Evolutionary conservation across 1,140 invertebrate species (phyloP).

Genomic region (Pristionchus pacificus): DNA sequence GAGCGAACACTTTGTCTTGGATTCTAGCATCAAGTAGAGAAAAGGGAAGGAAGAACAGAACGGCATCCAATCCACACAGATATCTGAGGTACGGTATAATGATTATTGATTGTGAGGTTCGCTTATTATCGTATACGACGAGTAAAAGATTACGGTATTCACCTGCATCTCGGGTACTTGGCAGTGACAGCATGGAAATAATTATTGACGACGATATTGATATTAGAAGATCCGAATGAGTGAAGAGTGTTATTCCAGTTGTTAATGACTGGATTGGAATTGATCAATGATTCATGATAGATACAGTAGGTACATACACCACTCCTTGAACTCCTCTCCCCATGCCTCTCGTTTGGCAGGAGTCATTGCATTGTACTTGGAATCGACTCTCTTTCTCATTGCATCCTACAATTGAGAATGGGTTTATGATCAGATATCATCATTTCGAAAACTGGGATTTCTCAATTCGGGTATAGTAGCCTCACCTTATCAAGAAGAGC

Average conservation of each 20-base stretch:
- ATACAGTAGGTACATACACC: no score
- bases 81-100: no score
- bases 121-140: not conserved
- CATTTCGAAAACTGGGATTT: not conserved
- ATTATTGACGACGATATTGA: slow-evolving; percentile 45
- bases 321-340: slow-evolving; percentile 44
- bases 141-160: not conserved
- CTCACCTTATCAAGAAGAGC: slow-evolving; percentile 33
- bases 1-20: not conserved
- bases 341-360: slow-evolving; percentile 41
- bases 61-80: slow-evolving; percentile 41
- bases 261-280: slow-evolving; percentile 34
- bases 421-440: no score
- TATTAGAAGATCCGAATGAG: slow-evolving; percentile 29
- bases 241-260: slow-evolving; percentile 40
- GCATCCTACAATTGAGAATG: slow-evolving; percentile 12
- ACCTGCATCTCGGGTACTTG: slow-evolving; percentile 37
- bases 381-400: slow-evolving; percentile 42
- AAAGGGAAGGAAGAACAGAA: slow-evolving; percentile 42
- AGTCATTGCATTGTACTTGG: slow-evolving; percentile 35
- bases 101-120: no score
- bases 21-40: slow-evolving; percentile 36
- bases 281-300: not conserved
- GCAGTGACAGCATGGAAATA: slow-evolving; percentile 50
- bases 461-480: no score